phyloP scores from a whole-genome alignment of 2,113 vertebrate genomes.

The Plecturocebus donacophilus region DNA sequence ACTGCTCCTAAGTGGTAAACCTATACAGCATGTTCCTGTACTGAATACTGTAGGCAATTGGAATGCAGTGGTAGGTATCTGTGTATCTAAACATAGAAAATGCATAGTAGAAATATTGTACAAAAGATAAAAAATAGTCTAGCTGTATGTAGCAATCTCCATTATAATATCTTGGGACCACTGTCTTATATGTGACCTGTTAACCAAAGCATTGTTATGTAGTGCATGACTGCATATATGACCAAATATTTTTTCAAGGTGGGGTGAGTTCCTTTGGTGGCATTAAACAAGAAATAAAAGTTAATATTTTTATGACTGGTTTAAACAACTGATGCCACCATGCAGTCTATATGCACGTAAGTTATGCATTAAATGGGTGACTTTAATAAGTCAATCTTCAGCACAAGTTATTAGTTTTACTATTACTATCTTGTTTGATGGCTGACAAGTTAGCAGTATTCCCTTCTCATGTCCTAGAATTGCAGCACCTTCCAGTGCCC shows the following conservation, averaged over 20 bases:
- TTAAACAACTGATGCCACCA: background rate
- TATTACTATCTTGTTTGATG: background rate
- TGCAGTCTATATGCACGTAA: background rate
- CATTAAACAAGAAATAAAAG: slow-evolving; percentile 20
- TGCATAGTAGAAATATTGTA: background rate
- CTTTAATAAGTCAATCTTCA: background rate
- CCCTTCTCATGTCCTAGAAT: background rate
- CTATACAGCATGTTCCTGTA: background rate
- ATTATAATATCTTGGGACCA: background rate
- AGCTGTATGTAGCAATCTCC: background rate
- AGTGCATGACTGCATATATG: background rate
- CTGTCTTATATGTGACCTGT: background rate
- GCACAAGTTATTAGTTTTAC: background rate
- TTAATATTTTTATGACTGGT: background rate
- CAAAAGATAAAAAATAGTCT: background rate
- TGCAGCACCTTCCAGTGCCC: background rate
- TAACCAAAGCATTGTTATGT: background rate
- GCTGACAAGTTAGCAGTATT: background rate
- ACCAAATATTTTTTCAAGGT: background rate
- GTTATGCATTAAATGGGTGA: background rate
- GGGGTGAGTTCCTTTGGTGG: background rate
- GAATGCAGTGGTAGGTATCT: background rate
- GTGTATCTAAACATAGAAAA: background rate
- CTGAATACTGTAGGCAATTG: background rate
- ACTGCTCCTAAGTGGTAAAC: background rate